Conservation (phyloP, 1,140 invertebrate genomes). For the Drosophila nigrodunni region DNA sequence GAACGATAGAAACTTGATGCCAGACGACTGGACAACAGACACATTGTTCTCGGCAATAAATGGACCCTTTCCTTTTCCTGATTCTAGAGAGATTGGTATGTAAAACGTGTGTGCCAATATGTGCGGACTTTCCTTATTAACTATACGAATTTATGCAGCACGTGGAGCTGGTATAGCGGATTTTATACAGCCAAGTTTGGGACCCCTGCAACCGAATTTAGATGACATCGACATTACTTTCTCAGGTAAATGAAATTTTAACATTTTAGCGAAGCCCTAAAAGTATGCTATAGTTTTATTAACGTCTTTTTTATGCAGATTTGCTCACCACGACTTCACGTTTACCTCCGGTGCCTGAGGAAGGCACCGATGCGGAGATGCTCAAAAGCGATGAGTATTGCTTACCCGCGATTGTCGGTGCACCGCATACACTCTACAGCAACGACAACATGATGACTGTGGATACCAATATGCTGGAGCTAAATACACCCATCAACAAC, state of each 20-base stretch:
- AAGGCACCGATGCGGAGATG: conserved; percentile 83
- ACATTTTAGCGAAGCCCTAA: not conserved
- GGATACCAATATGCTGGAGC: conserved; percentile 79
- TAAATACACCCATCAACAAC: conserved; percentile 72
- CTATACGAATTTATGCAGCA: conserved; percentile 80
- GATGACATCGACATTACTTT: conserved; percentile 96
- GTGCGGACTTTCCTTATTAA: not conserved
- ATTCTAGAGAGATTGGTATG: conserved; percentile 97
- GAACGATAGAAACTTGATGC: conserved; percentile 88
- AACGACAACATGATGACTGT: conserved; percentile 77
- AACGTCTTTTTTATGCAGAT: conserved; percentile 42
- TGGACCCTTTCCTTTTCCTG: conserved; percentile 97
- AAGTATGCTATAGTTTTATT: not conserved
- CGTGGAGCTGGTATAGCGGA: conserved; percentile 92
- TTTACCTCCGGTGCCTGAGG: conserved; percentile 86
- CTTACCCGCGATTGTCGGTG: conserved; percentile 70
- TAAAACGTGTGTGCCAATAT: not conserved
- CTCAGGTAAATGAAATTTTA: conserved; percentile 87
- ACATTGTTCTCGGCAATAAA: conserved; percentile 95
- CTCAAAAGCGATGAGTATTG: conserved; percentile 80
- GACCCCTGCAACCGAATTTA: conserved; percentile 97
- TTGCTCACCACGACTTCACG: conserved; percentile 77
- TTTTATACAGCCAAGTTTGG: conserved; percentile 98
- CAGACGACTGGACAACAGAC: conserved; percentile 91
- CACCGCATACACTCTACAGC: conserved; percentile 72